Percentiles rank a stretch among this genome's conserved stretches.
These are phyloP conservation scores for Calvadosia cruxmelitensis DNA, from an alignment of 30 jellyfish, hydroid and myxozoan species.

Conservation along the genomic window DNA sequence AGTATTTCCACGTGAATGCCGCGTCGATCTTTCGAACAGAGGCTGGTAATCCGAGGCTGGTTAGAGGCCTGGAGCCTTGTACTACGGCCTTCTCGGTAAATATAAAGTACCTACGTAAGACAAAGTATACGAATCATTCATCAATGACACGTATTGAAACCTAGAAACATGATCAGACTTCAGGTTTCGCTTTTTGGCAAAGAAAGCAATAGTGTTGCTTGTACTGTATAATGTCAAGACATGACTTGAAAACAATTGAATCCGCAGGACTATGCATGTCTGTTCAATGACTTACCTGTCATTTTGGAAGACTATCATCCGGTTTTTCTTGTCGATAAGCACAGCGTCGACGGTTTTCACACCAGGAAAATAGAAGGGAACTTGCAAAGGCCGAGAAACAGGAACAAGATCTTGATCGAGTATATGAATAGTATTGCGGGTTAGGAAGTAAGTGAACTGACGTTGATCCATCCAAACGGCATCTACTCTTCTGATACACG, in stretches of 20 bases:
- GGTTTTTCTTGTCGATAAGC: constrained; percentile 7
- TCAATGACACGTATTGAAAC: background rate
- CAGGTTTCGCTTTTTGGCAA: no score
- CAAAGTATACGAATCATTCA: constrained; percentile 1
- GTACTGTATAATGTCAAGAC: no score
- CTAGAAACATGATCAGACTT: no score
- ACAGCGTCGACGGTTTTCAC: constrained; percentile 58
- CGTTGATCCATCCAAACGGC: constrained; percentile 41
- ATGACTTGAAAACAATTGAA: no score
- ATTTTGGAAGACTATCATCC: constrained; percentile 34
- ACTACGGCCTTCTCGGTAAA: constrained; percentile 16
- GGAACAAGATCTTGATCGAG: constrained; percentile 17
- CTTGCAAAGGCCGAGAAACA: constrained; percentile 36
- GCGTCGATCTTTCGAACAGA: constrained; percentile 64
- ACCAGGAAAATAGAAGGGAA: constrained; percentile 25
- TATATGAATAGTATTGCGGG: constrained; percentile 32
- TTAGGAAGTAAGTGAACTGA: constrained; percentile 21
- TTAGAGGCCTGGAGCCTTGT: constrained; percentile 39
- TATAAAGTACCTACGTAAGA: constrained; percentile 46
- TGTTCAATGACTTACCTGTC: constrained; percentile 27
- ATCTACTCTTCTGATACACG: constrained; percentile 28
- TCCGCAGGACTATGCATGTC: no score
- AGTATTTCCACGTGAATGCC: constrained; percentile 46
- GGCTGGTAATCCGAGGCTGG: constrained; percentile 34
- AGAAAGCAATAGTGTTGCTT: no score